Percentiles rank a stretch among this genome's conserved stretches.
These are phyloP conservation scores for Galaxias olidus DNA, from an alignment of 2,797 vertebrate genomes.

Conservation along the genomic window DNA sequence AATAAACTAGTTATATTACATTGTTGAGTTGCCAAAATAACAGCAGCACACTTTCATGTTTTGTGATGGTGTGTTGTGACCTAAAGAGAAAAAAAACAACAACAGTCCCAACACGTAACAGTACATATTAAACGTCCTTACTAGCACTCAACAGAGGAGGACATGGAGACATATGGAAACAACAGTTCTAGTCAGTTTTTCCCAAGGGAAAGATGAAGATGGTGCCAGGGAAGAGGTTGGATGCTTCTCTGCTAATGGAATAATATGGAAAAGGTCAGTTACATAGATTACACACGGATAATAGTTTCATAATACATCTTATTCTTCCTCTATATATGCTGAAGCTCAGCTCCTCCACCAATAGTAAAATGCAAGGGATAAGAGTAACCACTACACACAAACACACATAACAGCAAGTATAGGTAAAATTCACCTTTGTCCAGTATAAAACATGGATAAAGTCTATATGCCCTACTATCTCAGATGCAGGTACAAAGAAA, in stretches of 20 bases:
- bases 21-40: conserved; percentile 57
- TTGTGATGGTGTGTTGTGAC: conserved; percentile 54
- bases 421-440: conserved; percentile 84
- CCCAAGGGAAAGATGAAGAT: conserved; percentile 21
- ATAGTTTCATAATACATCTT: conserved; percentile 51
- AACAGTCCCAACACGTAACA: conserved; percentile 44
- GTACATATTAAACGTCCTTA: conserved; percentile 42
- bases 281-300: conserved; percentile 29
- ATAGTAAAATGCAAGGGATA: conserved; percentile 56
- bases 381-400: conserved; percentile 62
- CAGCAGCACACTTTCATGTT: conserved; percentile 65
- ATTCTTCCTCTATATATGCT: conserved; percentile 59
- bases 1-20: conserved; percentile 12
- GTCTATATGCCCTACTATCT: conserved; percentile 70
- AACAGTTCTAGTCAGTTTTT: conserved; percentile 32
- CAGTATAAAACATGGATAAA: conserved; percentile 72
- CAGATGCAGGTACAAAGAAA: conserved; percentile 65
- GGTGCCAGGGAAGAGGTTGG: conserved; percentile 14
- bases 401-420: conserved; percentile 58
- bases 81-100: conserved; percentile 35
- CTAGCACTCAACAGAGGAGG: conserved; percentile 44
- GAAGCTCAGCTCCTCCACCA: conserved; percentile 60
- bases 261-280: conserved; percentile 20
- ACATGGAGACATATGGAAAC: conserved; percentile 41
- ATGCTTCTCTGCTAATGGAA: conserved; percentile 41